phyloP scores from a whole-genome alignment of 1,140 invertebrate species.

The Diploscapter pachys region DNA sequence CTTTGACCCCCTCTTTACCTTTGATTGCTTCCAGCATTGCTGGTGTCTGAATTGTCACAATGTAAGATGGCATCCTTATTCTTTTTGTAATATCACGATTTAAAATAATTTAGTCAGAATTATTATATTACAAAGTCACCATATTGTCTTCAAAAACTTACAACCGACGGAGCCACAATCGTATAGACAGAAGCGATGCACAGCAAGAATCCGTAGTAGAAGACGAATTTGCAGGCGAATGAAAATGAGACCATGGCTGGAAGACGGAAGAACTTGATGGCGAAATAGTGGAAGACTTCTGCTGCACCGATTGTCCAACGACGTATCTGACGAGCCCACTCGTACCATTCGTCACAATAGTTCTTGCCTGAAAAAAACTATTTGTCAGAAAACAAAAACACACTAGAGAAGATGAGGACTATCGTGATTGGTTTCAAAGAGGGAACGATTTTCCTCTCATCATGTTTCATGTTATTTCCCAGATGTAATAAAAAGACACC shows the following conservation, averaged over 20 bases:
- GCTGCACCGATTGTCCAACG: conserved; percentile 51
- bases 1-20: conserved; percentile 10
- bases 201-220: conserved; percentile 48
- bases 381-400: not conserved
- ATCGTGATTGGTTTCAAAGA: not conserved
- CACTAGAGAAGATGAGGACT: not conserved
- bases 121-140: not conserved
- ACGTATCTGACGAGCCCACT: conserved; percentile 47
- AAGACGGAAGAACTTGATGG: conserved; percentile 43
- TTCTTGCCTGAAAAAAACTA: conserved; percentile 32
- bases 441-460: too few relatives aligned
- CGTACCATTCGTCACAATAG: conserved; percentile 44
- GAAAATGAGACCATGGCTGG: conserved; percentile 35
- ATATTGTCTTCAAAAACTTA: not conserved
- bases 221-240: conserved; percentile 42
- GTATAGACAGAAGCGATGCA: conserved; percentile 43
- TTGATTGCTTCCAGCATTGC: conserved; percentile 30
- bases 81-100: not conserved
- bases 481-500: not conserved
- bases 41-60: conserved; percentile 21
- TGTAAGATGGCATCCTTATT: not conserved
- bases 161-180: conserved; percentile 40
- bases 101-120: not conserved
- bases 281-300: conserved; percentile 50
- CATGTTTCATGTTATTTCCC: not conserved